Conservation (phyloP, 2,888 invertebrate species). For the Omphaloscelis lunosa region DNA sequence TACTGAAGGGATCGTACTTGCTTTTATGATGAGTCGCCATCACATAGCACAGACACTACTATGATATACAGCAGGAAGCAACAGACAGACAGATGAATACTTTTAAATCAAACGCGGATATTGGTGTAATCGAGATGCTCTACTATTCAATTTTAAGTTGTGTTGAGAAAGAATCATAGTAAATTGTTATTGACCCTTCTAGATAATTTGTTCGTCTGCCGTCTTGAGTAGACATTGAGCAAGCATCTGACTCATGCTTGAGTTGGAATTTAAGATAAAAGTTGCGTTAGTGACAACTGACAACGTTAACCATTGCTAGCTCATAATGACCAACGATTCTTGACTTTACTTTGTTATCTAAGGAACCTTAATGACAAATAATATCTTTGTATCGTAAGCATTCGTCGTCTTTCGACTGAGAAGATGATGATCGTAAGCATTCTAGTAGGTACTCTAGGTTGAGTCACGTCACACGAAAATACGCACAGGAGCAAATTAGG, state of each 20-base stretch:
- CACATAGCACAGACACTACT: neutral
- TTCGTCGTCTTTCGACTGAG: too few relatives aligned
- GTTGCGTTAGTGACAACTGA: slow-evolving; percentile 24
- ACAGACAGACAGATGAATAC: neutral
- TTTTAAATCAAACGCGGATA: neutral
- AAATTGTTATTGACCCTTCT: slow-evolving; percentile 33
- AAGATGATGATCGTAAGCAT: too few relatives aligned
- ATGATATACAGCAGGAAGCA: neutral
- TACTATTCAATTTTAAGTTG: slow-evolving; percentile 9
- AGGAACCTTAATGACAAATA: neutral
- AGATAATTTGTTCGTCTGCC: slow-evolving; percentile 23
- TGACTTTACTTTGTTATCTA: neutral
- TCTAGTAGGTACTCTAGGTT: too few relatives aligned
- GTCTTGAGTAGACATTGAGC: slow-evolving; percentile 28
- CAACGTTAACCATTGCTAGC: neutral
- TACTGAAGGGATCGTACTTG: neutral
- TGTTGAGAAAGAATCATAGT: slow-evolving; percentile 26
- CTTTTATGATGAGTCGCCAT: neutral
- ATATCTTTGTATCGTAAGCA: too few relatives aligned
- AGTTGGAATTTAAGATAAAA: slow-evolving; percentile 35
- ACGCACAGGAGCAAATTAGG: too few relatives aligned
- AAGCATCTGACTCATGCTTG: slow-evolving; percentile 38
- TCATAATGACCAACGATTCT: neutral
- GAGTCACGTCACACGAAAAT: too few relatives aligned
- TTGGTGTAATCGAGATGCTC: slow-evolving; percentile 11